Conservation (phyloP, 2,113 vertebrate species). For the Ameiurus melas region DNA sequence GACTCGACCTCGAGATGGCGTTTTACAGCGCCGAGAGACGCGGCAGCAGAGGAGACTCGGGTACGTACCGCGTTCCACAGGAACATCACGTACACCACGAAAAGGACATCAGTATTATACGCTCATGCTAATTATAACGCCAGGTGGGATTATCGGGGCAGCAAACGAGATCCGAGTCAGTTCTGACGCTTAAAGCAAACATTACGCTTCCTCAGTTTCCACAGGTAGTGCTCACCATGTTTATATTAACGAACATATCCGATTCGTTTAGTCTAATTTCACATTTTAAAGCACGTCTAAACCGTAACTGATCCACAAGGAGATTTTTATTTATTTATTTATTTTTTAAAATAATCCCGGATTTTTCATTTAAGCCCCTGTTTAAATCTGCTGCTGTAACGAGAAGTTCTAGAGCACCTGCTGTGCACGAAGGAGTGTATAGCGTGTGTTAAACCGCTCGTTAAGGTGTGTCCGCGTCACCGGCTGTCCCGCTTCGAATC, state of each 20-base stretch:
- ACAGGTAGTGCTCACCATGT: no score
- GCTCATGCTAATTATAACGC: no score
- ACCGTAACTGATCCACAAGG: no score
- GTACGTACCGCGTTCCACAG: slow-evolving; percentile 53
- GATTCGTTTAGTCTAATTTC: no score
- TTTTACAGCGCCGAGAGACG: slow-evolving; percentile 64
- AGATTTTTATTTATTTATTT: no score
- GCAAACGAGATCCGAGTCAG: no score
- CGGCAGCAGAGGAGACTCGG: slow-evolving; percentile 70
- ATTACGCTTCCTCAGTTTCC: no score
- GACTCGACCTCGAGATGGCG: slow-evolving; percentile 66
- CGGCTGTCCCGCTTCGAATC: slow-evolving; percentile 42
- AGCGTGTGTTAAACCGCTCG: background rate
- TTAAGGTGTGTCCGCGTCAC: slow-evolving; percentile 16
- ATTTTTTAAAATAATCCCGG: background rate
- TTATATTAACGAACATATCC: no score
- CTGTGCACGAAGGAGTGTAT: background rate
- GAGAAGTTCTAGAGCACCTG: background rate
- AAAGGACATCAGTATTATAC: background rate
- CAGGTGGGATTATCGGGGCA: no score
- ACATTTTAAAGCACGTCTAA: no score
- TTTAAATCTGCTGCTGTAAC: background rate
- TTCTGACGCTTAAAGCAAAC: no score
- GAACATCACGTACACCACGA: background rate
- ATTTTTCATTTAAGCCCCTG: background rate